phyloP scores from a whole-genome alignment of 2,113 vertebrate genomes.

The Gymnorhina tibicen region DNA sequence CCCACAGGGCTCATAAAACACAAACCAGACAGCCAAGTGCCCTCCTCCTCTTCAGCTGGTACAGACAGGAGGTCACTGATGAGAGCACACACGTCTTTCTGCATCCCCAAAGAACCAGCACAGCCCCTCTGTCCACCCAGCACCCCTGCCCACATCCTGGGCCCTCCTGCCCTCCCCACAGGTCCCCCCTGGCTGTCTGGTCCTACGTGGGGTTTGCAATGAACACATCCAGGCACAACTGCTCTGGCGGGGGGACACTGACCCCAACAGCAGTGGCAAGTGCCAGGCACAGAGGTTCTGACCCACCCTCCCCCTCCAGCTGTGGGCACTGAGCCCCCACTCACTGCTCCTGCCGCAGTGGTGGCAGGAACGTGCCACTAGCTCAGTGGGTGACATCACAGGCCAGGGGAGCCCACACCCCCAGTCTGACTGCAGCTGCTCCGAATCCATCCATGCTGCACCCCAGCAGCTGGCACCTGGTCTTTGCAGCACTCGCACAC shows the following conservation, averaged over 20 bases:
- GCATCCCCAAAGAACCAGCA: too few species aligned
- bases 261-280: accelerated
- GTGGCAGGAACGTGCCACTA: neutral
- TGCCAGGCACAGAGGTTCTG: neutral
- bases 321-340: neutral
- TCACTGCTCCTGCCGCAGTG: accelerated
- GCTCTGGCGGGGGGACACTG: accelerated
- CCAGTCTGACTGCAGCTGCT: neutral
- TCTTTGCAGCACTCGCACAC: neutral
- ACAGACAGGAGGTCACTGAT: neutral
- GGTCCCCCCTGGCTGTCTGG: accelerated
- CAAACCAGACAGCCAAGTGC: neutral
- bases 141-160: neutral
- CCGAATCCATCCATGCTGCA: neutral
- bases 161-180: neutral
- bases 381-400: neutral
- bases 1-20: too few species aligned
- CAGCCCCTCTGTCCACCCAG: neutral
- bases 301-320: neutral
- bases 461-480: neutral
- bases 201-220: accelerated
- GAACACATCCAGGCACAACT: accelerated
- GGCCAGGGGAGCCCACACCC: neutral
- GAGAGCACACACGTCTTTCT: accelerated
- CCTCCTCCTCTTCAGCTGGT: neutral